Conservation (phyloP, 2,797 vertebrate species). For the Neostethus bicornis region DNA sequence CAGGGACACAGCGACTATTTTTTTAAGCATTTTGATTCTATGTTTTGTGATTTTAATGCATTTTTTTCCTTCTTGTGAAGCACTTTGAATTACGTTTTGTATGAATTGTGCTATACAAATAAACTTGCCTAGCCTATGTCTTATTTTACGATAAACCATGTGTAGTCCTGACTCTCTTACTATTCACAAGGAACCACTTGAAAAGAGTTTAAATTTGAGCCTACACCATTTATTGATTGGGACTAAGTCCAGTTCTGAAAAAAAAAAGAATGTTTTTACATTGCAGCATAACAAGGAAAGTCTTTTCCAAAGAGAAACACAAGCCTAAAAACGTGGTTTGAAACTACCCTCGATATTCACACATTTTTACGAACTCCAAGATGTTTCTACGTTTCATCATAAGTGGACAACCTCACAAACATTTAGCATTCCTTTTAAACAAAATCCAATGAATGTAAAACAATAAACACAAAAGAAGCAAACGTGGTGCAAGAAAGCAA, state of each 20-base stretch:
- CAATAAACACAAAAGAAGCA: not conserved
- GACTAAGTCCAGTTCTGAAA: no score
- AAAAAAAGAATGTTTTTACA: conserved; percentile 10
- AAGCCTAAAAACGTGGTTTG: not conserved
- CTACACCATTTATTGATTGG: not conserved
- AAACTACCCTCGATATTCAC: not conserved
- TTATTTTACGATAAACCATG: conserved; percentile 4
- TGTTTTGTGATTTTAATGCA: no score
- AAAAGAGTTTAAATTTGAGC: not conserved
- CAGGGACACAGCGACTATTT: no score
- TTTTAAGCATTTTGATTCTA: no score
- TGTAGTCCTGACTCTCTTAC: conserved; percentile 11
- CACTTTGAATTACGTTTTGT: no score
- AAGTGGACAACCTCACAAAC: not conserved
- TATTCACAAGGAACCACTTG: conserved; percentile 3
- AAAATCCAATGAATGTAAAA: not conserved
- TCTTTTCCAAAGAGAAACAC: not conserved
- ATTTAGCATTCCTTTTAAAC: not conserved
- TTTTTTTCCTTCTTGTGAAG: no score
- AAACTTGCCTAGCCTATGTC: conserved; percentile 22
- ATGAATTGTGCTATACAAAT: no score
- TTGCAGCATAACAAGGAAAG: not conserved
- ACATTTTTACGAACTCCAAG: not conserved
- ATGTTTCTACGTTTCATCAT: not conserved
- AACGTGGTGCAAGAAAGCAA: not conserved